Evolutionary conservation across 2,888 invertebrate species (phyloP).

Genomic region (Orthonychiurus folsomi): DNA sequence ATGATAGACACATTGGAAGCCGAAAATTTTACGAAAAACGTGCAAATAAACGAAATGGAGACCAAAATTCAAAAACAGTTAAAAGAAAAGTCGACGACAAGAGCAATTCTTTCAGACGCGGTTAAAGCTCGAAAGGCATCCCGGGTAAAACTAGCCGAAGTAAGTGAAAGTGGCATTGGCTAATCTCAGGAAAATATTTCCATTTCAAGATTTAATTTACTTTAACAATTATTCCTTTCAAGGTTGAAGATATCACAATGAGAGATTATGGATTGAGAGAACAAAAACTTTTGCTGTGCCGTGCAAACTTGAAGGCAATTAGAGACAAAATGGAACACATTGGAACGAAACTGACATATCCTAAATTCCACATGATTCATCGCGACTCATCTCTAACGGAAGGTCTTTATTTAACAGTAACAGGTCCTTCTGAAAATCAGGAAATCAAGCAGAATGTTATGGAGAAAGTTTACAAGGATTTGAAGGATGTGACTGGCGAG

Average conservation of each 20-base stretch:
- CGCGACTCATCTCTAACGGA: conserved; percentile 37
- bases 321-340: conserved; percentile 39
- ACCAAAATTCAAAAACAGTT: conserved; percentile 23
- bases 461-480: conserved; percentile 32
- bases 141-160: conserved; percentile 22
- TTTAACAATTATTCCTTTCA: too few species aligned
- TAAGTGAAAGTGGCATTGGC: too few species aligned
- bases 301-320: conserved; percentile 34
- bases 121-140: conserved; percentile 30
- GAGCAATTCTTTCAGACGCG: conserved; percentile 25
- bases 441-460: conserved; percentile 28
- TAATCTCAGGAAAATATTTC: too few species aligned
- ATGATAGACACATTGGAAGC: conserved; percentile 32
- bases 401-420: conserved; percentile 23
- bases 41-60: conserved; percentile 27
- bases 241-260: conserved; percentile 35
- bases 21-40: conserved; percentile 33
- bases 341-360: conserved; percentile 35
- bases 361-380: conserved; percentile 39
- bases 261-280: conserved; percentile 33
- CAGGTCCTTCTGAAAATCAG: conserved; percentile 13
- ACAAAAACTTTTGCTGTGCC: conserved; percentile 32
- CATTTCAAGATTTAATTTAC: too few species aligned
- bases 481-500: conserved; percentile 37
- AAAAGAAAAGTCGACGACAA: conserved; percentile 27